phyloP scores from a whole-genome alignment of 1,140 invertebrate species.

The Oncopodura yosiiana region DNA sequence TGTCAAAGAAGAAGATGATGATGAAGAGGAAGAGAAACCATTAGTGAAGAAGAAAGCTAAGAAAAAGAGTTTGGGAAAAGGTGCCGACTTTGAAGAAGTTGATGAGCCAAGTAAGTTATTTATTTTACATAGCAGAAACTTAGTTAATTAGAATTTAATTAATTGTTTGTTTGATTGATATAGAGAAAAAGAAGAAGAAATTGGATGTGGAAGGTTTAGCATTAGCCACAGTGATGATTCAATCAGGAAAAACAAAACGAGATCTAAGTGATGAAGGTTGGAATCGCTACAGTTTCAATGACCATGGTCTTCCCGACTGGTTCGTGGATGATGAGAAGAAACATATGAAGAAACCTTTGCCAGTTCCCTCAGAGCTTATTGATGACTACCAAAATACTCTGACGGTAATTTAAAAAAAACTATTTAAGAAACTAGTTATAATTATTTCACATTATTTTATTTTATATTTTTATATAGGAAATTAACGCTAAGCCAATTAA shows the following conservation, averaged over 20 bases:
- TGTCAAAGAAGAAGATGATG: not conserved
- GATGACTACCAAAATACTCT: conserved; percentile 33
- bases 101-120: conserved; percentile 38
- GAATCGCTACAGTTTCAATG: conserved; percentile 82
- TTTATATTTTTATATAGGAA: conserved; percentile 53
- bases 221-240: conserved; percentile 69
- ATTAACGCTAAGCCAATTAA: conserved; percentile 91
- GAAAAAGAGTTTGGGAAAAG: not conserved
- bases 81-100: conserved; percentile 53
- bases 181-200: conserved; percentile 55
- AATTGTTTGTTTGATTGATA: not conserved
- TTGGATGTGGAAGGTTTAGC: conserved; percentile 78
- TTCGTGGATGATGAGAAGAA: conserved; percentile 89
- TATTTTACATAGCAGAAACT: conserved; percentile 38
- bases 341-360: conserved; percentile 68
- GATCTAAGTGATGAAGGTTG: conserved; percentile 79
- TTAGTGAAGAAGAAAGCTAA: conserved; percentile 39
- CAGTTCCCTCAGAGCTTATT: conserved; percentile 51
- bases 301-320: conserved; percentile 88
- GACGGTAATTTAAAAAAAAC: conserved; percentile 9
- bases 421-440: not conserved
- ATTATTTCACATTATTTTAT: not conserved
- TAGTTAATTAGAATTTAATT: conserved; percentile 28
- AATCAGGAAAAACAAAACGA: conserved; percentile 72
- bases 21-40: conserved; percentile 32